Base-by-base conservation (phyloP, 2,888 invertebrate species). In the Eucera pruinosa region DNA sequence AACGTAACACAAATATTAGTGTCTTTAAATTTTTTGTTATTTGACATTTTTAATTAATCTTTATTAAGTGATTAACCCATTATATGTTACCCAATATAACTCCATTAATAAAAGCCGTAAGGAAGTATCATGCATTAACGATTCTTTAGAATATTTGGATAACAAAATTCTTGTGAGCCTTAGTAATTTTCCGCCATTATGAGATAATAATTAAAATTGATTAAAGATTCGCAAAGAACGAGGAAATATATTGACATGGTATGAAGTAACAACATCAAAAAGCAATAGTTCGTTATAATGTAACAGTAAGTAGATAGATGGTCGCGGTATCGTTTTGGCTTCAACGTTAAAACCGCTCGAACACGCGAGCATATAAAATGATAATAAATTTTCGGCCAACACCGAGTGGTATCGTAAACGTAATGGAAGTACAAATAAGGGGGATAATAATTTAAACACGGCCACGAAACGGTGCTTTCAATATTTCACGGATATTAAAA, bases 361-460 rank as follows among this genome's bases (percentile, higher is more conserved):
- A 36, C 78, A 79, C 67, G 78, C 77, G 67, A 79, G 52, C 57
- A 43, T 43, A 45, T 20, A 45, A 50, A 66, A 45, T 70, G 25
- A 39, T 76, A 62, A 76, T 75, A 74, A 74, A 78, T 67, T 70
- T 65, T 47, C 54, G 23, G 25, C 27, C 58, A 66, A 60, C 67
- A 58, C 79, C 54, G 13, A 41, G 62, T 27, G 55, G 15, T 33
- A 50, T 41, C 20, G 5, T 50, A 36, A 54, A 52, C 41, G 20
- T 52, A 68, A 74, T 62, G 50, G 52, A 65, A 60, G 20, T 45
- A 62, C 36, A 27, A 43, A 58, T 45, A 57, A 61, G 11, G 27
- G 2, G 4, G 11, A 39, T 30, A 43, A 62, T 72, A 55, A 70
- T 64, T 70, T 64, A 57, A 30, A 27, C 18, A 23, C 13, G 11